Percentiles rank a stretch among this genome's conserved stretches.
Conservation (phyloP, 2,113 vertebrate genomes). For the Corythoichthys haematopterus region DNA sequence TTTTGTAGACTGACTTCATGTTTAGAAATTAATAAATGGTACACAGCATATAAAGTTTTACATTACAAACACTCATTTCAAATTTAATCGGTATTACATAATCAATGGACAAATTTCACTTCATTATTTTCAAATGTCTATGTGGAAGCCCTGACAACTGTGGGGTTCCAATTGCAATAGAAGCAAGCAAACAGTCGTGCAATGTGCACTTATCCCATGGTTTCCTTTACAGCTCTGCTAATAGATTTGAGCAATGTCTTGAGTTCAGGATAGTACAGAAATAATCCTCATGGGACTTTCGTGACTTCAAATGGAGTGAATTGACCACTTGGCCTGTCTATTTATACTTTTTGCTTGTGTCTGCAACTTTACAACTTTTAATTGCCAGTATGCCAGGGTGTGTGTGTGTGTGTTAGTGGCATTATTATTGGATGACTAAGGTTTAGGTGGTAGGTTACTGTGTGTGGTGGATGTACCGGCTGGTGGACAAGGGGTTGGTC, state of each 20-base stretch:
- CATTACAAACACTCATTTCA: not conserved
- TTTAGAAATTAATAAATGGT: not conserved
- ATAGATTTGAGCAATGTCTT: conserved; percentile 21
- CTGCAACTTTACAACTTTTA: conserved; percentile 16
- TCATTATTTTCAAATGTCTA: conserved; percentile 29
- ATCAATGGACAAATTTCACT: conserved; percentile 20
- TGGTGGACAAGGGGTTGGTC: conserved; percentile 57
- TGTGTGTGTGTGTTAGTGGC: conserved; percentile 13
- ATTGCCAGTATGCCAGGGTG: conserved; percentile 19
- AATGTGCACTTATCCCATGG: conserved; percentile 18
- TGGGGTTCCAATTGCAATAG: conserved; percentile 43
- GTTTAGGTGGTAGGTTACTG: conserved; percentile 36
- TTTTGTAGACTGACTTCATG: not conserved
- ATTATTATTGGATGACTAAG: conserved; percentile 37
- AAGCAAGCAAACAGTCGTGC: conserved; percentile 3
- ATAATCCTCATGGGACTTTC: conserved; percentile 52
- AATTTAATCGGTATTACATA: conserved; percentile 13
- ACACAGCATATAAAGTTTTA: not conserved
- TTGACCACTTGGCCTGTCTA: conserved; percentile 12
- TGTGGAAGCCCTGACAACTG: conserved; percentile 26
- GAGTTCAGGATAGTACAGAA: conserved; percentile 34
- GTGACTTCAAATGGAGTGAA: conserved; percentile 32
- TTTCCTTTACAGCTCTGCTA: conserved; percentile 17
- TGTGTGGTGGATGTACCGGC: conserved; percentile 59
- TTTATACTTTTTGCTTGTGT: conserved; percentile 33